Evolutionary conservation across 1,140 invertebrate genomes (phyloP), one percentile per base, ranked within the genome.

Genomic region (Cherax quadricarinatus): DNA sequence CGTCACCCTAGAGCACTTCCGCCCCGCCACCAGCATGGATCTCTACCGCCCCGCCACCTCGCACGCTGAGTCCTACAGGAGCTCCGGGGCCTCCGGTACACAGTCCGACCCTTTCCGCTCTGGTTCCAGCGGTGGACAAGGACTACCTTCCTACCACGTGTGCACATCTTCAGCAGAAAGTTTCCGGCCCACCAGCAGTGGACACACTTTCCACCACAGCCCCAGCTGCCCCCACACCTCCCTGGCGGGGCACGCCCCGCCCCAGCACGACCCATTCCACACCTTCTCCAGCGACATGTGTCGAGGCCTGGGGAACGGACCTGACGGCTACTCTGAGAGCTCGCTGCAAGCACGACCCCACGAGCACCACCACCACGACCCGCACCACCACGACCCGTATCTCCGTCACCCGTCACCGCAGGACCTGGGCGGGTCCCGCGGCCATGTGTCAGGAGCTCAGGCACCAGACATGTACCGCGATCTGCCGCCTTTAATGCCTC

Each of bases 301-400:
- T 51, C 87, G 93, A 0, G 78, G 84, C 70, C 80, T 93, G 3
- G 93, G 91, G 70, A 82, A 90, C 49, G 93, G 93, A 1, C 87
- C 89, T 57, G 91, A 89, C 5, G 92, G 87, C 12, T 93, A 94
- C 75, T 94, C 92, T 70, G 92, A 94, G 89, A 93, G 75, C 92
- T 93, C 70, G 30, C 86, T 88, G 49, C 86, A 91, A 53, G 53
- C 84, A 14, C 83, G 83, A 21, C 51, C 62, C 51, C 89, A 91
- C 75, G 89, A 91, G 4, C 89, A 86, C 57, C 89, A 94, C 88
- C 94, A 94, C 87, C 94, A 94, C 79, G 92, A 93, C 51, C 81
- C 78, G 7, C 94, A 94, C 89, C 94, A 94, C 86, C 94, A 94
- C 82, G 93, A 94, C 75, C 89, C 86, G 70, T 92, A 92, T 62